phyloP scores from a whole-genome alignment of 1,140 invertebrate genomes.

The Panulirus ornatus region DNA sequence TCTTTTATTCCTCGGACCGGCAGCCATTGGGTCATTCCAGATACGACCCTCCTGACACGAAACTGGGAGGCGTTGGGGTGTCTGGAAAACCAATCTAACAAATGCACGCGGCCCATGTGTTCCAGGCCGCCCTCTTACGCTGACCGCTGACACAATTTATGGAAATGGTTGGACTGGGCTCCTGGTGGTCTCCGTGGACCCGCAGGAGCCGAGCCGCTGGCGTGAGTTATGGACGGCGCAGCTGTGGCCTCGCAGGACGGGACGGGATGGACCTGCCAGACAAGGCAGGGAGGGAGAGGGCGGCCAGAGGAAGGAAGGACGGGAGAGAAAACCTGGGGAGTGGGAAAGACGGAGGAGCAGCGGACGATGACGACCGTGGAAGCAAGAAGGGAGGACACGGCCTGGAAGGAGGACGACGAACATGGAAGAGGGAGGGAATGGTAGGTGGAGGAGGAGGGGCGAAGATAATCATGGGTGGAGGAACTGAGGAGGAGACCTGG shows the following conservation, averaged over 20 bases:
- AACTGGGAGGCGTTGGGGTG: constrained; percentile 67
- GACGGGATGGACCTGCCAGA: neutral
- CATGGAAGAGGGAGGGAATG: neutral
- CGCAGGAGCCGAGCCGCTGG: constrained; percentile 35
- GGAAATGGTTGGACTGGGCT: constrained; percentile 71
- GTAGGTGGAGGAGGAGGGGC: neutral
- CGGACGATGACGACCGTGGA: neutral
- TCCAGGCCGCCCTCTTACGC: constrained; percentile 54
- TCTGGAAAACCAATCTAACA: constrained; percentile 73
- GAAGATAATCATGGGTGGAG: neutral
- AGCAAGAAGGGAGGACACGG: neutral
- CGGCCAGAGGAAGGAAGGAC: neutral
- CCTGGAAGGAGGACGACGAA: too few species aligned
- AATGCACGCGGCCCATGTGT: constrained; percentile 68
- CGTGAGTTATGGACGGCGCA: constrained; percentile 65
- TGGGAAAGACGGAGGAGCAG: neutral
- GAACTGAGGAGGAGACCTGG: neutral
- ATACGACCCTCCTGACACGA: constrained; percentile 66
- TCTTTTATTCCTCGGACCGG: neutral
- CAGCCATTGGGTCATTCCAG: constrained; percentile 49
- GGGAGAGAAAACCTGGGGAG: neutral
- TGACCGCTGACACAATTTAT: constrained; percentile 75
- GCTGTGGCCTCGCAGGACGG: neutral
- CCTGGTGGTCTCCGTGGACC: constrained; percentile 55
- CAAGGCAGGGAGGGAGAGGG: neutral